phyloP scores from a whole-genome alignment of 92 coral and sea anemone genomes.

The Epizoanthus illoricatus region DNA sequence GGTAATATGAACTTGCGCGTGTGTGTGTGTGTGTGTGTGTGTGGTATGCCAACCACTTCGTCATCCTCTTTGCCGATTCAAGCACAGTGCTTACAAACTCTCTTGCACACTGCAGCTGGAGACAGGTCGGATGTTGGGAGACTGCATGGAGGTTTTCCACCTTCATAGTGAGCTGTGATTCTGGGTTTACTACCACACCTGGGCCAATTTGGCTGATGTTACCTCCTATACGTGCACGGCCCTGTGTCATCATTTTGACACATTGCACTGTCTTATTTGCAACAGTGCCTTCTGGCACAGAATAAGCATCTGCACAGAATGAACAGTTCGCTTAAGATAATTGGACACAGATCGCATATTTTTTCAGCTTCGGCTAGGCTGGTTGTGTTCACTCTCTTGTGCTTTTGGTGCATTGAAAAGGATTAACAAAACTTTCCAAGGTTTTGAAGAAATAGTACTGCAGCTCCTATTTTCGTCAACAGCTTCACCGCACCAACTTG shows the following conservation, averaged over 20 bases:
- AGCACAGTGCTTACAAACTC: slow-evolving; percentile 30
- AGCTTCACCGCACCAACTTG: slow-evolving; percentile 47
- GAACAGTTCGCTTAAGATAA: slow-evolving; percentile 44
- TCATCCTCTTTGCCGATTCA: slow-evolving; percentile 35
- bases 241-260: slow-evolving; percentile 31
- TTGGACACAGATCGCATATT: slow-evolving; percentile 37
- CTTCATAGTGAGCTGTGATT: slow-evolving; percentile 34
- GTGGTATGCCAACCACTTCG: slow-evolving; percentile 39
- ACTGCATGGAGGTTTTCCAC: slow-evolving; percentile 36
- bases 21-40: too few relatives aligned
- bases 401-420: slow-evolving; percentile 46
- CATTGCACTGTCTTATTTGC: slow-evolving; percentile 41
- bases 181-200: slow-evolving; percentile 27
- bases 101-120: slow-evolving; percentile 34
- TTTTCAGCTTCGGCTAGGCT: slow-evolving; percentile 43
- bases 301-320: slow-evolving; percentile 34
- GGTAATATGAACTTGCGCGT: slow-evolving; percentile 42
- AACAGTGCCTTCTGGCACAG: slow-evolving; percentile 38
- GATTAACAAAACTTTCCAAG: not conserved
- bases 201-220: slow-evolving; percentile 32
- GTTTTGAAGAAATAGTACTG: slow-evolving; percentile 22
- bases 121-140: slow-evolving; percentile 30
- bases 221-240: slow-evolving; percentile 25
- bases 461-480: slow-evolving; percentile 31
- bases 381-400: slow-evolving; percentile 43